Base-by-base conservation (phyloP, 2,797 vertebrate species). In the Acanthopagrus latus region DNA sequence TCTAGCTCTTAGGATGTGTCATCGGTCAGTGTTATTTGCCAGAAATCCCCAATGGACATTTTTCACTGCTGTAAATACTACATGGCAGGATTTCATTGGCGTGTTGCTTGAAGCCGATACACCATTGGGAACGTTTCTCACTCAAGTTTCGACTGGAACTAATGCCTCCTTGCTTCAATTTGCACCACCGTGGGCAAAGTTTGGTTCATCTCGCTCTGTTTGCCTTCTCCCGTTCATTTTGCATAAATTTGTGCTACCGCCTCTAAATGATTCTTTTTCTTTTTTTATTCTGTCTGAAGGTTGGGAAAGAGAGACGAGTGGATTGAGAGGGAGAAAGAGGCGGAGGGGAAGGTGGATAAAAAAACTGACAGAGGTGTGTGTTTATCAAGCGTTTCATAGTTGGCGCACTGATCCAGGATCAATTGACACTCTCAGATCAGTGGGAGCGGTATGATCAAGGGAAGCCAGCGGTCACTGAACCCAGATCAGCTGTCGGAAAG, bases 401-500 rank as follows among this genome's bases (percentile, higher is more conserved):
- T 65, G 78, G 27, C 21, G 14, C 68, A 71, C 79, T 88, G 89
- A 90, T 90, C 83, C 60, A 0, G 64, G 85, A 88, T 92, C 91
- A 92, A 84, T 87, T 85, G 80, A 72, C 7, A 4, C 65, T 12
- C 74, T 89, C 82, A 78, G 86, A 91, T 92, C 87, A 79, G 81
- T 50, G 29, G 76, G 64, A 72, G 66, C 6, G 59, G 48, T 46
- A 6, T 84, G 86, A 91, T 92, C 86, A 90, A 90, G 88, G 86
- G 66, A 89, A 67, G 72, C 73, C 78, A 1, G 65, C 41, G 82
- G 91, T 88, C 88, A 86, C 81, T 88, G 85, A 92, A 88, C 90
- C 74, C 74, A 66, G 75, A 92, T 92, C 90, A 90, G 82, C 85
- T 83, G 73, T 84, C 72, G 56, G 86, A 80, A 78, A 76, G 80